These are phyloP conservation scores for Agapostemon virescens DNA, from an alignment of 2,888 invertebrate species.

Conservation along the genomic window DNA sequence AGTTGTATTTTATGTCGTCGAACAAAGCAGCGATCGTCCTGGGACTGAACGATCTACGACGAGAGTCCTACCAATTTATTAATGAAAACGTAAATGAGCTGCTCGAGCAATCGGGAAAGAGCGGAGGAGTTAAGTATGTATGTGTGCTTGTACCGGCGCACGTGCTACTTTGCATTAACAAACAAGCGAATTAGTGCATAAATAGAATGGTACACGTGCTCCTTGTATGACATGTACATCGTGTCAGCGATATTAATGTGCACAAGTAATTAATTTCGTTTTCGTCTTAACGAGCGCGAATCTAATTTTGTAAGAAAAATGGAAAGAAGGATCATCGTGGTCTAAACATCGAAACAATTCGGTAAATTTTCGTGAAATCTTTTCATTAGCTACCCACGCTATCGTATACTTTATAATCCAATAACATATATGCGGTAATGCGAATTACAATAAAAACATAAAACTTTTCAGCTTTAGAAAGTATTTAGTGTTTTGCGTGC, in stretches of 20 bases:
- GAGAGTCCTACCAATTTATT: slow-evolving; percentile 33
- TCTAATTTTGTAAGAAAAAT: not conserved
- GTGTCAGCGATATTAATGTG: not conserved
- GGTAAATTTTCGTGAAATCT: no score
- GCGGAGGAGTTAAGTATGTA: slow-evolving; percentile 15
- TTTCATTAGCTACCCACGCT: no score
- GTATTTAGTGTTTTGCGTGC: not conserved
- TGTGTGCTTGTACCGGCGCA: not conserved
- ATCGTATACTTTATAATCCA: not conserved
- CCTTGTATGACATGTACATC: not conserved
- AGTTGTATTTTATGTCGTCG: not conserved
- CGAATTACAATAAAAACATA: not conserved
- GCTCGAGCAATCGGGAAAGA: slow-evolving; percentile 21
- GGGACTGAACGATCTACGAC: not conserved
- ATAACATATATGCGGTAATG: not conserved
- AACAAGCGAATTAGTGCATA: slow-evolving; percentile 26
- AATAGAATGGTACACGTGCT: not conserved
- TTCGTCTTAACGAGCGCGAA: not conserved
- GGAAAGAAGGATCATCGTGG: not conserved
- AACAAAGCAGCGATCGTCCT: not conserved
- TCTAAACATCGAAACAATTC: not conserved
- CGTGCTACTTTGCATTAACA: slow-evolving; percentile 37
- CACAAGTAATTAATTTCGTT: not conserved
- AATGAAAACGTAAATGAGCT: slow-evolving; percentile 38
- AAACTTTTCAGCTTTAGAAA: not conserved